phyloP scores from a whole-genome alignment of 2,797 vertebrate species.

The Gila robusta region DNA sequence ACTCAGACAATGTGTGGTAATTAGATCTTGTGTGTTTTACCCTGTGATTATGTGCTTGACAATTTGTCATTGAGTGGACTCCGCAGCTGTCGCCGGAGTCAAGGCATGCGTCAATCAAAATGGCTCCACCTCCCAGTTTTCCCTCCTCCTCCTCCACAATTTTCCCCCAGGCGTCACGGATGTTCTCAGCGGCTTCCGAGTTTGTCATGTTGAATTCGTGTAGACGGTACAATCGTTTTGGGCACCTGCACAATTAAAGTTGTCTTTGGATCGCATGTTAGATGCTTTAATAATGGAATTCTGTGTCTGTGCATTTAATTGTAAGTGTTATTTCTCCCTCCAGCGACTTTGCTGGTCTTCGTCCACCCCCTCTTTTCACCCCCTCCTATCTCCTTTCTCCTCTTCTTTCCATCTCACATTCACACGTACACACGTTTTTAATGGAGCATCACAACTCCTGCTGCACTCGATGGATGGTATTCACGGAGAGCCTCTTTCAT shows the following conservation, averaged over 20 bases:
- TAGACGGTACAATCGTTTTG: conserved; percentile 14
- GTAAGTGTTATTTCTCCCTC: conserved; percentile 46
- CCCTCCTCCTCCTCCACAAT: not conserved
- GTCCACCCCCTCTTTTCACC: conserved; percentile 3
- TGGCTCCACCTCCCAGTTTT: conserved; percentile 5
- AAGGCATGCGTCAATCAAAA: conserved; percentile 46
- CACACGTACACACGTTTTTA: conserved; percentile 40
- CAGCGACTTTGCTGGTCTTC: conserved; percentile 3
- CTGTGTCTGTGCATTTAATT: conserved; percentile 45
- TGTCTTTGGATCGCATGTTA: conserved; percentile 13
- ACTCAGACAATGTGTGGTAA: conserved; percentile 55
- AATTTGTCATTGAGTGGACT: conserved; percentile 53
- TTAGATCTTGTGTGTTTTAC: conserved; percentile 59
- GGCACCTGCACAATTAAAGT: conserved; percentile 25
- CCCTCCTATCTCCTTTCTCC: not conserved
- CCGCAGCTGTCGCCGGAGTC: conserved; percentile 42
- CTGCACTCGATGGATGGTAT: conserved; percentile 49
- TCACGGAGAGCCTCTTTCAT: conserved; percentile 40
- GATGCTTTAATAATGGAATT: conserved; percentile 20
- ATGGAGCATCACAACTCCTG: conserved; percentile 53
- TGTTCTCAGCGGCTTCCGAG: not conserved
- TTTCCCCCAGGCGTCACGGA: not conserved
- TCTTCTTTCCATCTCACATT: conserved; percentile 11
- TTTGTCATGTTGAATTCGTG: not conserved
- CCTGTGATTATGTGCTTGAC: conserved; percentile 56